Evolutionary conservation across 1,140 invertebrate species (phyloP), one percentile per base, ranked within the genome.

Genomic region (Drosophila triauraria): DNA sequence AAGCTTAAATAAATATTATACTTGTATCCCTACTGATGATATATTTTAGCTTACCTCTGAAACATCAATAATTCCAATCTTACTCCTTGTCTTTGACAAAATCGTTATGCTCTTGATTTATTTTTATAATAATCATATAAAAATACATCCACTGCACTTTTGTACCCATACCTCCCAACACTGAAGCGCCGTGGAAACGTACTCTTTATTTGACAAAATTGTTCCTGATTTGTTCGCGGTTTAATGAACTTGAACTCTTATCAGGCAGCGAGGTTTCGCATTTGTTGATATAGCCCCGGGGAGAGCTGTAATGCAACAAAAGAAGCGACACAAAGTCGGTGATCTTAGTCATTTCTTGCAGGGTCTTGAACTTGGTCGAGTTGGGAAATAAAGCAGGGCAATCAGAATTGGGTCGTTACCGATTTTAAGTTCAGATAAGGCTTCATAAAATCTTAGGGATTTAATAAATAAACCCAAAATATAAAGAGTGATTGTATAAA

Each of bases 171-270:
- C 46, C 53, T 35, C 42, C 9, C 56, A 35, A 25, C 38, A 15
- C 42, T 30, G 17, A 47, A 35, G 50, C 10, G 15, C 32, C 27
- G 3, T 53, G 43, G 23, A 68, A 69, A 44, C 7, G 44, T 57
- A 30, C 58, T 67, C 27, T 35, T 43, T 47, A 63, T 79, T 68
- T 62, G 44, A 61, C 38, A 25, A 59, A 72, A 61, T 60, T 72
- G 46, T 72, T 72, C 69, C 69, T 72, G 67, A 72, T 72, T 72
- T 58, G 32, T 72, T 50, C 35, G 54, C 43, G 60, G 80, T 87
- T 87, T 88, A 88, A 75, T 63, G 83, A 88, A 87, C 83, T 77
- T 77, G 74, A 77, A 69, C 50, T 84, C 72, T 84, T 88, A 88
- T 87, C 83, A 70, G 53, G 77, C 83, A 61, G 53, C 40, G 50